phyloP scores from a whole-genome alignment of 2,888 invertebrate species.

The Pterostichus madidus region DNA sequence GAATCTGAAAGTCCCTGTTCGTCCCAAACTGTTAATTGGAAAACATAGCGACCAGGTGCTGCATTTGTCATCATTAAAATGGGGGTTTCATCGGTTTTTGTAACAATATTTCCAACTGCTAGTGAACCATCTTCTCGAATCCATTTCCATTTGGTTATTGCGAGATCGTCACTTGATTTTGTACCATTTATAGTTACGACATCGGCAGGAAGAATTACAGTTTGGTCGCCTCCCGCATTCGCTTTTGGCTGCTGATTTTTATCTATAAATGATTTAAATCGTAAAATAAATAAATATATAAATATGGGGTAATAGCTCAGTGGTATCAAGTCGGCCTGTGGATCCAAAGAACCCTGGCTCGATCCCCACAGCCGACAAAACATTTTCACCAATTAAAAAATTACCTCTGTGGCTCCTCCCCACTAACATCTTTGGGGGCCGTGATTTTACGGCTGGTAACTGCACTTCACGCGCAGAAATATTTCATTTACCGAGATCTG shows the following conservation, averaged over 20 bases:
- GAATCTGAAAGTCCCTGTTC: conserved; percentile 91
- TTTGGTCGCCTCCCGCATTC: conserved; percentile 92
- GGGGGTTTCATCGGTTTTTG: conserved; percentile 87
- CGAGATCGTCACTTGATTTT: conserved; percentile 91
- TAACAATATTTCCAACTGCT: conserved; percentile 91
- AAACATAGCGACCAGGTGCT: conserved; percentile 92
- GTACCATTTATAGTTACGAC: conserved; percentile 91
- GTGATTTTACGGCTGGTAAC: too few relatives aligned
- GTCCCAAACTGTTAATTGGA: conserved; percentile 93
- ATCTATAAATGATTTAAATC: conserved; percentile 79
- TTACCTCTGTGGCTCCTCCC: too few relatives aligned
- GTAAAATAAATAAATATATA: too few relatives aligned
- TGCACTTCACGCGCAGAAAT: too few relatives aligned
- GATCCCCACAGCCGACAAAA: too few relatives aligned
- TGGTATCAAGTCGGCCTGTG: too few relatives aligned
- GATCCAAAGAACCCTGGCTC: too few relatives aligned
- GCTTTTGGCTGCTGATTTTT: conserved; percentile 94
- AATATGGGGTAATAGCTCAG: too few relatives aligned
- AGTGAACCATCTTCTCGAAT: conserved; percentile 86
- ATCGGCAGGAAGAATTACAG: conserved; percentile 86
- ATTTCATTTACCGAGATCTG: too few relatives aligned
- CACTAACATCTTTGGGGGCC: too few relatives aligned
- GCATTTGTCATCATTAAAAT: conserved; percentile 90
- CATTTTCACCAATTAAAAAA: too few relatives aligned
- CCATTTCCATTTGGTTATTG: conserved; percentile 92